Base-by-base conservation (phyloP, 2,113 vertebrate species). In the Colius striatus region DNA sequence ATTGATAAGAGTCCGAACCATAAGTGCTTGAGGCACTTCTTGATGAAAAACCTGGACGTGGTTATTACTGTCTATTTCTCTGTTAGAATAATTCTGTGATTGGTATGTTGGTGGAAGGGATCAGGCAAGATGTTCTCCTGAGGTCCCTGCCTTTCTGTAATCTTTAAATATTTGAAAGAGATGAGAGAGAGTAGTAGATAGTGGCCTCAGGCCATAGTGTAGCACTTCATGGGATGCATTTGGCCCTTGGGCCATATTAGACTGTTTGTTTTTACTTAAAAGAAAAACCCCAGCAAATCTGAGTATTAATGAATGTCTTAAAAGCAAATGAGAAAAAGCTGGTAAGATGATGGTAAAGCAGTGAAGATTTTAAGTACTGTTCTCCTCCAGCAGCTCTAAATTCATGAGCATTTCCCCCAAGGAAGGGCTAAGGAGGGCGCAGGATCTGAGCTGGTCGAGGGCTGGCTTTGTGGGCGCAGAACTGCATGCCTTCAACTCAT, bases 161-260 rank as follows among this genome's bases (percentile, higher is more conserved):
- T 94, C 68, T 78, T 86, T 90, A 93, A 94, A 78, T 93, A 89
- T 94, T 92, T 95, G 93, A 90, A 79, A 65, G 61, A 93, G 53
- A 78, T 65, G 34, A 89, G 82, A 94, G 67, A 48, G 30, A 77
- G 45, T 14, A 71, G 51, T 21, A 78, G 84, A 47, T 29, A 51
- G 48, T 65, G 72, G 83, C 92, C 65, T 81, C 65, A 75, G 79
- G 90, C 82, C 11, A 5, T 36, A 29, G 36, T 12, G 57, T 61
- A 81, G 65, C 43, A 75, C 73, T 90, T 93, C 43, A 48, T 32
- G 32, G 68, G 60, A 74, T 70, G 87, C 29, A 20, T 94, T 94
- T 87, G 43, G 43, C 84, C 81, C 63, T 90, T 63, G 57, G 75
- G 90, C 75, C 27, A 7, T 57, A 66, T 82, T 89, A 5, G 5